Base-by-base conservation (phyloP, 2,888 invertebrate species). In the Cistogaster globosa region DNA sequence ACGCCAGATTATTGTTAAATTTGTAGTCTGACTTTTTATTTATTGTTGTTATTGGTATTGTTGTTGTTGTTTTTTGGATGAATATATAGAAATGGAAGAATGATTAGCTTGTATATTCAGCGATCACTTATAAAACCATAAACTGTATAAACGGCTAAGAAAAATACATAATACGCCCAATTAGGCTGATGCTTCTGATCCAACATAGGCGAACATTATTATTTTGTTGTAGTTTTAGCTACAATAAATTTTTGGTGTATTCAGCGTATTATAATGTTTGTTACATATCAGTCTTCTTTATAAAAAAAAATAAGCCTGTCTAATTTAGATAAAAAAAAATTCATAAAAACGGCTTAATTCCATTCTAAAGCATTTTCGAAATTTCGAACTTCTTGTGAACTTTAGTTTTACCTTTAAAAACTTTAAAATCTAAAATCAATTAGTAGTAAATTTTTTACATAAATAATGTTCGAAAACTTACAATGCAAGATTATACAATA, bases 121-220 rank as follows among this genome's bases (percentile, higher is more conserved):
- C 84, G 83, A 81, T 87, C 89, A 86, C 88, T 87, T 87, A 87
- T 87, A 86, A 87, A 88, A 87, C 58, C 83, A 84, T 87, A 87
- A 87, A 86, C 83, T 75, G 84, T 85, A 77, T 86, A 87, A 87
- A 88, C 63, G 83, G 84, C 75, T 74, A 86, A 86, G 86, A 86
- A 86, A 88, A 88, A 88, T 88, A 88, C 83, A 89, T 88, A 89
- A 89, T 88, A 90, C 90, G 89, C 89, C 92, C 92, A 92, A 92
- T 92, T 92, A 92, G 92, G 88, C 89, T 89, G 89, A 90, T 90
- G 92, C 92, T 92, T 92, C 92, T 92, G 92, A 91, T 92, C 48
- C 68, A 20, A 53, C 48, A 67, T 58, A 76, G 51, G n/a, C 16
- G 42, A 62, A 74, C n/a, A 55, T 57, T 57, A 36, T 58, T 14